Evolutionary conservation across 2,888 invertebrate species (phyloP), one percentile per base, ranked within the genome.

Genomic region (Cryptocheilus praepositus): DNA sequence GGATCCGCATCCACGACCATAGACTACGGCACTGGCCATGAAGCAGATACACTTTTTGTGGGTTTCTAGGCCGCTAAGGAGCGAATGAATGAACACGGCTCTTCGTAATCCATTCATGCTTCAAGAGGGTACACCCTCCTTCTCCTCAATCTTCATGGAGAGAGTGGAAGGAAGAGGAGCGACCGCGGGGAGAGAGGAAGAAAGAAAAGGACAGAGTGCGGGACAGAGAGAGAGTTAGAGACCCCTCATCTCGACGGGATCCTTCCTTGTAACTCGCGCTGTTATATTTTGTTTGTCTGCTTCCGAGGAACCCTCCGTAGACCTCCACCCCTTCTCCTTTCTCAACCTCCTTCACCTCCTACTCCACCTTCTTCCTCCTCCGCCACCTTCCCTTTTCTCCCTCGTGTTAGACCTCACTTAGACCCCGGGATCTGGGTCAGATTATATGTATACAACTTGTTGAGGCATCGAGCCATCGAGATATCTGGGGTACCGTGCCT

Each of bases 71-170:
- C 81, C 85, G 81, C 80, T 81, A 81, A 85, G 82, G 81, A 85
- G 81, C 81, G 85, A 87, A 86, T 87, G 87, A 87, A 87, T 87
- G 87, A 86, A 85, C 85, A 76, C 81, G 82, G 80, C 85, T 83
- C 82, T 85, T 82, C 80, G 86, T 87, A 87, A 87, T 87, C 86
- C 87, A 87, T 87, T 87, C 87, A 86, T 85, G 86, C 82, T 81
- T 82, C 80, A 81, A 85, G 86, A 85, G 80, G 82, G 76, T 81
- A 83, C 75, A 82, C 76, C 80, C 73, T 73, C 74, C 22, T 49
- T 18, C 49, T 18, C 49, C 49, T 49, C 49, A 16, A 18, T 49
- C 16, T 49, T 49, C 49, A 49, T 52, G 57, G 68, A 52, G 71
- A 52, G 71, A 64, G 73, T 53, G 65, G 36, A 36, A 36, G 36